These are phyloP conservation scores for Himalopsyche japonica DNA, from an alignment of 2,888 invertebrate genomes.

Conservation along the genomic window DNA sequence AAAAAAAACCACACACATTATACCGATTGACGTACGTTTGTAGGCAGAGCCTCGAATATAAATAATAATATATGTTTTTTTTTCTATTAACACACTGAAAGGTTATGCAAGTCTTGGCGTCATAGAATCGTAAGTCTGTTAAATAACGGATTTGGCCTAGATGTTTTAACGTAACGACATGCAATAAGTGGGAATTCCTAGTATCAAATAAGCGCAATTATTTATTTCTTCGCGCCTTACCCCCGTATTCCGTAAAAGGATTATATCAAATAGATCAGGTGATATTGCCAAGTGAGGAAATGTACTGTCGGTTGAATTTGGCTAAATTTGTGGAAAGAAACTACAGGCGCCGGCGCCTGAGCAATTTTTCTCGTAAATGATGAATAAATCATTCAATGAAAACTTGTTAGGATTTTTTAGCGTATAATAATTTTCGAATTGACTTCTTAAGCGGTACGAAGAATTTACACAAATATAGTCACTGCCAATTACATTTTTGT, in stretches of 20 bases:
- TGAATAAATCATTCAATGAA: background rate
- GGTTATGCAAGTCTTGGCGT: background rate
- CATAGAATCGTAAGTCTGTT: background rate
- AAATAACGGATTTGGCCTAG: background rate
- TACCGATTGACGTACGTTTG: too few relatives aligned
- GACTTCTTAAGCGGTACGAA: background rate
- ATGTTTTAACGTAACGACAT: background rate
- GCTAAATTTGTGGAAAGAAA: background rate
- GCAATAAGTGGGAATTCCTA: background rate
- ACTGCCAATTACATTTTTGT: too few relatives aligned
- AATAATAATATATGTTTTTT: background rate
- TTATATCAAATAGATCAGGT: background rate
- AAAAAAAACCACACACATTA: too few relatives aligned
- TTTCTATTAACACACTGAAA: background rate
- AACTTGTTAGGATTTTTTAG: background rate
- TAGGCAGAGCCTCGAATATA: background rate
- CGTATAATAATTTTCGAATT: background rate
- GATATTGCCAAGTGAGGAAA: background rate
- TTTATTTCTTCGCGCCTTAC: background rate
- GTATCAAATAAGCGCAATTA: background rate
- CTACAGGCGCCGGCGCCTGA: background rate
- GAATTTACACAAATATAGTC: background rate
- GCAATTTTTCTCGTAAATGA: background rate
- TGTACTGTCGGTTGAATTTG: background rate
- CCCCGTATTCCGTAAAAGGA: background rate